Evolutionary conservation across 1,140 invertebrate species (phyloP).

Genomic region (Cotesia glomerata): DNA sequence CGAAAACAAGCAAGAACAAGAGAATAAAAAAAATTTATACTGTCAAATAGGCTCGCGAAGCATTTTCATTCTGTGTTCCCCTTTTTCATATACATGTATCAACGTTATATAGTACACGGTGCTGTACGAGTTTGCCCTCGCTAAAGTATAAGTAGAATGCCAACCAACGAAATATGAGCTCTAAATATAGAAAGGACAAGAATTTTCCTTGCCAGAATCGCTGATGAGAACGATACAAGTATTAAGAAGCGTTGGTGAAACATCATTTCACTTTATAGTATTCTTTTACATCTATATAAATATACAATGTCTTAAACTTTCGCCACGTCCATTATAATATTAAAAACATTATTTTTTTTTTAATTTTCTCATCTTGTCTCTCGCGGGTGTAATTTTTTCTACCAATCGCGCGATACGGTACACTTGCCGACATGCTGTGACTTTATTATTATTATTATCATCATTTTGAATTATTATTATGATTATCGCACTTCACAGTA

Average conservation of each 20-base stretch:
- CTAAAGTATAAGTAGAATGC: slow-evolving; percentile 7
- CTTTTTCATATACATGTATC: neutral
- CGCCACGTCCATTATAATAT: slow-evolving; percentile 22
- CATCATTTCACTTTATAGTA: slow-evolving; percentile 2
- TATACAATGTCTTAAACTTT: slow-evolving; percentile 8
- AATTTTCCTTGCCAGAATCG: slow-evolving; percentile 27
- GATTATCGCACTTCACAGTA: neutral
- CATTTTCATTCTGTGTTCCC: too few relatives aligned
- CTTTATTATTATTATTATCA: neutral
- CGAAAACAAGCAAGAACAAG: neutral
- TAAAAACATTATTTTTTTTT: slow-evolving; percentile 18
- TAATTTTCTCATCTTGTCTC: slow-evolving; percentile 2
- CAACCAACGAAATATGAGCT: slow-evolving; percentile 30
- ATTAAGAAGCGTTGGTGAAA: slow-evolving; percentile 3
- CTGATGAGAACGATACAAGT: slow-evolving; percentile 1
- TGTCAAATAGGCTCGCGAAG: neutral
- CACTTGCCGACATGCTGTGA: too few relatives aligned
- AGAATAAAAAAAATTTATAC: too few relatives aligned
- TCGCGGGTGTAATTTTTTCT: neutral
- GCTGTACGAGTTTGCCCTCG: slow-evolving; percentile 19
- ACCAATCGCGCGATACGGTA: too few relatives aligned
- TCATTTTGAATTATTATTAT: neutral
- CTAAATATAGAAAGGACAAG: slow-evolving; percentile 34
- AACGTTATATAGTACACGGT: neutral
- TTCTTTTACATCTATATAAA: too few relatives aligned